A percentile compares a stretch with the other conserved stretches of the same genome.
These are phyloP conservation scores for Molanna angustata DNA, from an alignment of 2,888 invertebrate genomes.

Conservation along the genomic window DNA sequence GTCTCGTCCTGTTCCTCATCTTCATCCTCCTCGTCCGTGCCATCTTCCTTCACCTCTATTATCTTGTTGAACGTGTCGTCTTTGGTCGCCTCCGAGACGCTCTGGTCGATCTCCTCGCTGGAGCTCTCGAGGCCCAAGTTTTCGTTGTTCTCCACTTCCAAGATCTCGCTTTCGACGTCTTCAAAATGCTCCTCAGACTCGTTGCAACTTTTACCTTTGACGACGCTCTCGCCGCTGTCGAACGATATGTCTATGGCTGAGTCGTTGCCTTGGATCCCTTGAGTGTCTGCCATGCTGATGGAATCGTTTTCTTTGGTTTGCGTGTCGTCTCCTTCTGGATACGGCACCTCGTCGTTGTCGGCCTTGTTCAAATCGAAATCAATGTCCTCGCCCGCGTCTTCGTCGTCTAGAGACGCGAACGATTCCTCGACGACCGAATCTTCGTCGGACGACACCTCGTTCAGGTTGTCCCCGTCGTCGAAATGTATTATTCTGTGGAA, in stretches of 20 bases:
- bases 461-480: conserved; percentile 48
- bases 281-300: background rate
- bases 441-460: conserved; percentile 19
- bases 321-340: conserved; percentile 4
- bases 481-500: conserved; percentile 53
- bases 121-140: conserved; percentile 17
- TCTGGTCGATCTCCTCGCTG: conserved; percentile 13
- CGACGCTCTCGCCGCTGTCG: no score
- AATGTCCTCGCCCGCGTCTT: conserved; percentile 16
- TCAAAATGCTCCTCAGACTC: conserved; percentile 5
- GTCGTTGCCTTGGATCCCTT: background rate
- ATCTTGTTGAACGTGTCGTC: conserved; percentile 28
- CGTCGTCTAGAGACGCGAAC: conserved; percentile 28
- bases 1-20: conserved; percentile 25
- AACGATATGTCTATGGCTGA: background rate
- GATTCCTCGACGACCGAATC: conserved; percentile 23
- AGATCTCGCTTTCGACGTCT: conserved; percentile 15
- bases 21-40: conserved; percentile 34
- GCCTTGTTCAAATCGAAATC: conserved; percentile 23
- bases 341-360: conserved; percentile 21
- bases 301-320: conserved; percentile 1
- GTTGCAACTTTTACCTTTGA: conserved; percentile 5
- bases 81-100: conserved; percentile 15
- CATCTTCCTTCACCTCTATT: conserved; percentile 31
- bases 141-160: conserved; percentile 27